Base-by-base conservation (phyloP, 2,113 vertebrate genomes). In the Alectura lathami region DNA sequence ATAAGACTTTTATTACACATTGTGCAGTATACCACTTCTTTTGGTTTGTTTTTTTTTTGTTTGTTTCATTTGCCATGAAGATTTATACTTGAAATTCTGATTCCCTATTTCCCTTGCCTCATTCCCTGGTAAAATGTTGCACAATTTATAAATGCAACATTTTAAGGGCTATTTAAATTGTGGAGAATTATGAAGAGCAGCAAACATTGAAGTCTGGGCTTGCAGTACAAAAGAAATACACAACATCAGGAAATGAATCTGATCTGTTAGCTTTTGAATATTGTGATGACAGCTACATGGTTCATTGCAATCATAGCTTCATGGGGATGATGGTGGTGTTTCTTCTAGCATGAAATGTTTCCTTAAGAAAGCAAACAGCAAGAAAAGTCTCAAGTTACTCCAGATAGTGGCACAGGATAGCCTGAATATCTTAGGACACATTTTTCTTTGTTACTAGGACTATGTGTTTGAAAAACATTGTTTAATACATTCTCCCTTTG, bases 361-460 rank as follows among this genome's bases (percentile, higher is more conserved):
- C 32, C 17, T 8, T 72, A 43, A 14, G 4, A 4, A 45, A 59
- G 2, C 27, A 81, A 69, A 68, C 21, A 45, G 11, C 29, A 78
- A 60, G 14, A 54, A 36, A 32, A 60, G 78, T 54, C 30, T 68
- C 11, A 29, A 7, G 38, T 30, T 68, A 59, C 21, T 45, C 34
- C 21, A 62, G 11, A 42, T 11, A 40, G 7, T 54, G 8, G 42
- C 60, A 2, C 26, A n/a, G 47, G 14, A 17, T 53, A 0, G 0
- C 50, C 91, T 38, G 3, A 43, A 3, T 54, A 59, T 29, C 2
- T 57, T 27, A 67, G 36, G 5, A 53, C 2, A 0, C 0, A 15
- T 83, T 92, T 72, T 60, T 4, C 12, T n/a, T 54, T 51, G 18
- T 45, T 72, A 15, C 23, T 74, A 36, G 62, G 45, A 63, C 32